Base-by-base conservation (phyloP, 2,113 vertebrate species). In the Oxyura jamaicensis region DNA sequence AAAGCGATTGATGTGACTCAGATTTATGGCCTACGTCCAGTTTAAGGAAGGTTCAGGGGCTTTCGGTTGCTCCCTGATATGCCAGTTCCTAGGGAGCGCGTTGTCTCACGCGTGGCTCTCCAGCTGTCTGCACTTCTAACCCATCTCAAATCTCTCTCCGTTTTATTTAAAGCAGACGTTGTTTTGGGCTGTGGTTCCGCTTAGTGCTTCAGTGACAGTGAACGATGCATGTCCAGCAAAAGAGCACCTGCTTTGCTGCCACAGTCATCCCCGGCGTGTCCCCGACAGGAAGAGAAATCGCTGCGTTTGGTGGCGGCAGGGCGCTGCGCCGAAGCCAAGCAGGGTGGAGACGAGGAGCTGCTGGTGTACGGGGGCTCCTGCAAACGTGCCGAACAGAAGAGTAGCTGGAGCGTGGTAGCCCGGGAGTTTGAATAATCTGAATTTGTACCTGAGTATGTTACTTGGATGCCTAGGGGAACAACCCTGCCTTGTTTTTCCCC, bases 371-470 rank as follows among this genome's bases (percentile, higher is more conserved):
- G 75, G 33, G 39, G 73, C 88, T 91, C 86, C 88, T 83, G 58
- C 35, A 85, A 96, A 6, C 55, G 35, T 68, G 52, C 31, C 67
- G 31, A 55, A 58, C 36, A 33, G 13, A 35, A 78, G 81, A 86
- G 60, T 50, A 53, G 35, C 21, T 46, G 58, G 72, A 66, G 56
- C 88, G 35, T 83, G 93, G 76, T 84, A 90, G 81, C 83, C 83
- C 52, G 87, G 91, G 86, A 94, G 84, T 92, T 93, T 88, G 91
- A 95, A 90, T 93, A 82, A 83, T 90, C 66, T 93, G 88, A 91
- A 97, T 75, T 83, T 89, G 87, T 6, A 8, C 41, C 16, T 19
- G 15, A 50, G 13, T 56, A 52, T 62, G 44, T 67, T 67, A 23
- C 29, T 42, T 22, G 18, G n/a, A 19, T n/a, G 62, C 39, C 52